Conservation (phyloP, 2,888 invertebrate species). For the Willowsia nigromaculata region DNA sequence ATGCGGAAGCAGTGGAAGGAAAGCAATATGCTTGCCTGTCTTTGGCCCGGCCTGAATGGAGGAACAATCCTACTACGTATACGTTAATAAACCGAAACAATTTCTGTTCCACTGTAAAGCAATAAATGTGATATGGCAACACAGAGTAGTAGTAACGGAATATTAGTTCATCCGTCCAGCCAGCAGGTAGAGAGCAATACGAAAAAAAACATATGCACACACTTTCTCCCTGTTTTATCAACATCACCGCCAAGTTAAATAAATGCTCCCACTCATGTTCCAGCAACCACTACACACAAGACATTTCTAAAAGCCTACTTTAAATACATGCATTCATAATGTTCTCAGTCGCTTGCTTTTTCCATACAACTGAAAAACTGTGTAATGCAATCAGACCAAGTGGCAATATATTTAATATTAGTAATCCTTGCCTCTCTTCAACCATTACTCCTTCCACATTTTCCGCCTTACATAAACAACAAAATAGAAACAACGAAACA, state of each 20-base stretch:
- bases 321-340: conserved; percentile 17
- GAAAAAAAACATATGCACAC: neutral
- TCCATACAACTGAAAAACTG: neutral
- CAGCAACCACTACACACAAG: neutral
- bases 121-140: neutral
- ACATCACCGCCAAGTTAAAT: neutral
- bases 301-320: conserved; percentile 43
- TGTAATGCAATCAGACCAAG: neutral
- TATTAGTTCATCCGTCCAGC: neutral
- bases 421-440: conserved; percentile 41
- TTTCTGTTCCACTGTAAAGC: conserved; percentile 12
- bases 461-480: conserved; percentile 21
- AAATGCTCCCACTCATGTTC: conserved; percentile 3
- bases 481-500: neutral
- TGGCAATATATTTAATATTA: conserved; percentile 24
- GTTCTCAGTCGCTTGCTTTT: conserved; percentile 20
- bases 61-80: neutral
- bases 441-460: conserved; percentile 3
- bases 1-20: conserved; percentile 59
- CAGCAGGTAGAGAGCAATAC: neutral
- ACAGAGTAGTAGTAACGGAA: neutral
- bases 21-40: conserved; percentile 33
- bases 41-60: conserved; percentile 33
- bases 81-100: neutral
- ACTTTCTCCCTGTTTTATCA: conserved; percentile 23